These are phyloP conservation scores for Stegodyphus dumicola DNA, from an alignment of 1,140 invertebrate genomes.

Conservation along the genomic window DNA sequence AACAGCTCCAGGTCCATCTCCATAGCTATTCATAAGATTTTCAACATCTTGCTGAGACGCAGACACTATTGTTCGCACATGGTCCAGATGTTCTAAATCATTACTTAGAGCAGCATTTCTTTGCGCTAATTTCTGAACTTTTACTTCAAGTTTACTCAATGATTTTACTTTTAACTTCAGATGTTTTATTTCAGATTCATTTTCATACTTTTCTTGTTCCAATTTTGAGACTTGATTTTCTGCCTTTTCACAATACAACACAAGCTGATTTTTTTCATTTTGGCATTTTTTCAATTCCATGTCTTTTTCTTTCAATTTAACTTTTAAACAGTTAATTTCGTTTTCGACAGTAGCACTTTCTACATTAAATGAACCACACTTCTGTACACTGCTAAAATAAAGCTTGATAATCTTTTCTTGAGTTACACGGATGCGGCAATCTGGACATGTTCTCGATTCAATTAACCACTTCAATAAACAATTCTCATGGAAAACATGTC, in stretches of 20 bases:
- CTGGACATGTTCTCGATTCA: background rate
- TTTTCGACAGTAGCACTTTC: background rate
- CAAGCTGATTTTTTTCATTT: background rate
- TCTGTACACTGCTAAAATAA: background rate
- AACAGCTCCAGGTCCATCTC: background rate
- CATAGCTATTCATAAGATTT: background rate
- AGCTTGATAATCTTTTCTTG: background rate
- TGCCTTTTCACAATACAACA: background rate
- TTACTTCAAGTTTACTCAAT: background rate
- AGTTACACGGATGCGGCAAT: background rate
- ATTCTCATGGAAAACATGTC: background rate
- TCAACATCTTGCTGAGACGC: background rate
- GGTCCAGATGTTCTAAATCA: background rate
- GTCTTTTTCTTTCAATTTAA: background rate
- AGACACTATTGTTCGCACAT: background rate
- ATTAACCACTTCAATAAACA: background rate
- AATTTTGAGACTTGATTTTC: background rate
- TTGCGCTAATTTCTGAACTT: background rate
- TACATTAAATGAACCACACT: background rate
- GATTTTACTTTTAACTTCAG: background rate
- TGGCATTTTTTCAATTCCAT: background rate
- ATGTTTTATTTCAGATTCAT: background rate
- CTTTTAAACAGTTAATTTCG: background rate
- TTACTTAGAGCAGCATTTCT: background rate
- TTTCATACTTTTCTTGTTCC: background rate